phyloP scores from a whole-genome alignment of 2,888 invertebrate genomes.

The Caenorhabditis sp. region DNA sequence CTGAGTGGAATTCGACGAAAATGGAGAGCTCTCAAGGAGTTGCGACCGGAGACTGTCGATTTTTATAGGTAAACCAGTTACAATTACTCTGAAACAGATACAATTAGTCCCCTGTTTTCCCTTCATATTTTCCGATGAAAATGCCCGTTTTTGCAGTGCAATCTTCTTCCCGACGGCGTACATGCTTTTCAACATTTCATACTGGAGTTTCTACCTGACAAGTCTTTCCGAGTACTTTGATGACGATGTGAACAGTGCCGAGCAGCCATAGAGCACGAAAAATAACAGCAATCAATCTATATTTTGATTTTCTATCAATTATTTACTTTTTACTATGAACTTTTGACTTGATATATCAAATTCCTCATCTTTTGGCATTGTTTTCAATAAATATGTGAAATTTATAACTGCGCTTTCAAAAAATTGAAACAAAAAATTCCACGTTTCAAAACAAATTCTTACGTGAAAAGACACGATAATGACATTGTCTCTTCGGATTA shows the following conservation, averaged over 20 bases:
- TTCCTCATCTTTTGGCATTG: no score
- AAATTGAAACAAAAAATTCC: no score
- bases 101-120: not conserved
- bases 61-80: constrained; percentile 81
- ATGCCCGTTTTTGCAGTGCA: constrained; percentile 71
- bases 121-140: not conserved
- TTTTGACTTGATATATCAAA: no score
- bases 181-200: constrained; percentile 81
- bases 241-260: constrained; percentile 52
- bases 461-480: no score
- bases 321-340: no score
- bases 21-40: constrained; percentile 66
- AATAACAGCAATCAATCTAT: no score
- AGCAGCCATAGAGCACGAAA: no score
- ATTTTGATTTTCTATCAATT: no score
- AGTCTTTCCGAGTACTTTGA: constrained; percentile 74
- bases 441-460: no score
- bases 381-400: no score
- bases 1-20: constrained; percentile 58
- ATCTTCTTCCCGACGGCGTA: constrained; percentile 82
- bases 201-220: constrained; percentile 82
- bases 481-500: no score
- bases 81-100: not conserved
- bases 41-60: constrained; percentile 80
- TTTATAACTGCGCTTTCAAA: no score